phyloP scores from a whole-genome alignment of 2,113 vertebrate genomes.

The Todiramphus saurophagus region DNA sequence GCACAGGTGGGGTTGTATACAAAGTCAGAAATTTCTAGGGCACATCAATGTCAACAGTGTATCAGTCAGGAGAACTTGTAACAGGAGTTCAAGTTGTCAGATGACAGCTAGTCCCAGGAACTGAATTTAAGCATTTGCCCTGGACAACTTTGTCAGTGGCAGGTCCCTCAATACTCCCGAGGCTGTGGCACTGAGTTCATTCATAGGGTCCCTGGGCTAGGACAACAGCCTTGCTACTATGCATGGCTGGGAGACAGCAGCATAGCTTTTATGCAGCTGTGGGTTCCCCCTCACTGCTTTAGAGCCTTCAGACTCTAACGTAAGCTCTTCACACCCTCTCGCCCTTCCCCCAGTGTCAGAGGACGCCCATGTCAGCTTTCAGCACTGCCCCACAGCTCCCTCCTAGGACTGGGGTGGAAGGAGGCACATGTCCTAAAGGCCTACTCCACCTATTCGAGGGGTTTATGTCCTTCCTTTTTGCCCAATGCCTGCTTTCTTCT shows the following conservation, averaged over 20 bases:
- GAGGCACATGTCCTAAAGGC: not conserved
- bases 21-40: not conserved
- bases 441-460: not conserved
- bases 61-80: not conserved
- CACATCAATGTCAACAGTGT: not conserved
- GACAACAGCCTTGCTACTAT: fast-evolving
- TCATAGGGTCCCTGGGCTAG: not conserved
- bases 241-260: not conserved
- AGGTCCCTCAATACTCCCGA: not conserved
- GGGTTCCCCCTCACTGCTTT: not conserved
- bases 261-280: not conserved
- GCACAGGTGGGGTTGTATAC: not conserved
- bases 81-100: not conserved
- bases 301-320: not conserved
- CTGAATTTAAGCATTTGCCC: not conserved
- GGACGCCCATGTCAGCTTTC: not conserved
- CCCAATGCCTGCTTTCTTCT: not conserved
- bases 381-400: not conserved
- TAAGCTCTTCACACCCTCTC: not conserved
- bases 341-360: not conserved
- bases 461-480: not conserved
- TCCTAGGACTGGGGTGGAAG: not conserved
- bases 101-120: not conserved
- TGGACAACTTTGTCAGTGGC: not conserved
- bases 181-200: not conserved